phyloP scores from a whole-genome alignment of 64 coral and sea anemone species.

The Cladopsammia gracilis region DNA sequence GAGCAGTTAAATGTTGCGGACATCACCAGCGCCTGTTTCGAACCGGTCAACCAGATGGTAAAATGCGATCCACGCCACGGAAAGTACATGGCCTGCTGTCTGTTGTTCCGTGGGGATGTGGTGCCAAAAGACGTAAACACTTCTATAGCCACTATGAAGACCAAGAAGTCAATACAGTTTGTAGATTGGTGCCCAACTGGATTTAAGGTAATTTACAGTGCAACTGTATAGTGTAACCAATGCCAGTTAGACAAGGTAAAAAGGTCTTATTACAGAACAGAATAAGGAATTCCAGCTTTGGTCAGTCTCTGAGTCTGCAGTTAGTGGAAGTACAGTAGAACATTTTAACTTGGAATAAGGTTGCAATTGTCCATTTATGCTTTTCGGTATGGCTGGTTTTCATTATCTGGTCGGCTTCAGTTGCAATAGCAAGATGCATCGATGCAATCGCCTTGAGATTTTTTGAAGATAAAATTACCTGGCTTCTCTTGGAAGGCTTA shows the following conservation, averaged over 20 bases:
- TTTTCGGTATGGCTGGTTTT: no score
- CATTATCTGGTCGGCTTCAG: no score
- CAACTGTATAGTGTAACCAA: not conserved
- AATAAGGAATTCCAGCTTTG: no score
- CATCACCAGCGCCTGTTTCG: constrained; percentile 62
- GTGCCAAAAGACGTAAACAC: constrained; percentile 69
- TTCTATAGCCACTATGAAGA: constrained; percentile 55
- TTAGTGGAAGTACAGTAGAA: no score
- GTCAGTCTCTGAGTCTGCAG: no score
- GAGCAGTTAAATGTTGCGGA: constrained; percentile 46
- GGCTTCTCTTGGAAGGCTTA: no score
- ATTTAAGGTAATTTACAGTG: constrained; percentile 5
- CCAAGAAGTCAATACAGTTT: constrained; percentile 47
- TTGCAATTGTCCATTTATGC: no score
- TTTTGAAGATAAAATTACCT: no score
- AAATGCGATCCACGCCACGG: constrained; percentile 72
- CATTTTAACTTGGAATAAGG: no score
- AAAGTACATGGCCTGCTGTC: constrained; percentile 69
- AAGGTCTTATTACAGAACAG: no score
- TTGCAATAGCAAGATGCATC: no score
- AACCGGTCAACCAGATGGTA: constrained; percentile 71
- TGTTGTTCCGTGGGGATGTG: constrained; percentile 63
- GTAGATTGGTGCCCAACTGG: constrained; percentile 73
- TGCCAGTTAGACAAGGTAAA: not conserved
- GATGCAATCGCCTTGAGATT: no score